Conservation (phyloP, 2,888 invertebrate genomes). For the Endomychus coccineus region DNA sequence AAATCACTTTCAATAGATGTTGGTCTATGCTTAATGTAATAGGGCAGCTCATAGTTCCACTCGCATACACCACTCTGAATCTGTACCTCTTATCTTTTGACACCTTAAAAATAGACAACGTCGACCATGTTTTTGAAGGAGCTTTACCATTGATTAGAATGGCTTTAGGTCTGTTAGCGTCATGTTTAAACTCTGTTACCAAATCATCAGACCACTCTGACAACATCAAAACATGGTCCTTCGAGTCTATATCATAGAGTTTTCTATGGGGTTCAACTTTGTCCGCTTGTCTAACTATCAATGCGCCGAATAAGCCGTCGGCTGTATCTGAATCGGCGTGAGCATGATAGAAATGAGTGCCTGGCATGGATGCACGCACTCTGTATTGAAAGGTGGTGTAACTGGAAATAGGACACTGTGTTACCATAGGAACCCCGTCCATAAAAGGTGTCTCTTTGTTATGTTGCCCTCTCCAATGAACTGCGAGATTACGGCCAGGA, state of each 20-base stretch:
- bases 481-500: constrained; percentile 57
- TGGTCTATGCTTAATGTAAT: constrained; percentile 58
- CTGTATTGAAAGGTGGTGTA: constrained; percentile 64
- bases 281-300: constrained; percentile 61
- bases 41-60: constrained; percentile 61
- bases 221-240: constrained; percentile 60
- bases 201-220: constrained; percentile 54
- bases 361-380: constrained; percentile 58
- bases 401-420: constrained; percentile 65
- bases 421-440: constrained; percentile 72
- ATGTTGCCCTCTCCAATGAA: constrained; percentile 79
- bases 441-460: constrained; percentile 60
- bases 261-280: constrained; percentile 52
- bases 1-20: constrained; percentile 57
- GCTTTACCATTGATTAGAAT: constrained; percentile 60
- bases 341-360: constrained; percentile 68
- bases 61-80: constrained; percentile 60
- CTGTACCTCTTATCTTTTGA: constrained; percentile 55
- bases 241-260: constrained; percentile 63
- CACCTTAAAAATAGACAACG: constrained; percentile 46
- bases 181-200: constrained; percentile 45
- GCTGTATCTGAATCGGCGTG: constrained; percentile 62
- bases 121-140: constrained; percentile 36
- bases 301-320: constrained; percentile 63
- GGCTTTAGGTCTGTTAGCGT: constrained; percentile 43